These are phyloP conservation scores for Hydrolagus colliei DNA, from an alignment of 2,797 vertebrate genomes.

Conservation along the genomic window DNA sequence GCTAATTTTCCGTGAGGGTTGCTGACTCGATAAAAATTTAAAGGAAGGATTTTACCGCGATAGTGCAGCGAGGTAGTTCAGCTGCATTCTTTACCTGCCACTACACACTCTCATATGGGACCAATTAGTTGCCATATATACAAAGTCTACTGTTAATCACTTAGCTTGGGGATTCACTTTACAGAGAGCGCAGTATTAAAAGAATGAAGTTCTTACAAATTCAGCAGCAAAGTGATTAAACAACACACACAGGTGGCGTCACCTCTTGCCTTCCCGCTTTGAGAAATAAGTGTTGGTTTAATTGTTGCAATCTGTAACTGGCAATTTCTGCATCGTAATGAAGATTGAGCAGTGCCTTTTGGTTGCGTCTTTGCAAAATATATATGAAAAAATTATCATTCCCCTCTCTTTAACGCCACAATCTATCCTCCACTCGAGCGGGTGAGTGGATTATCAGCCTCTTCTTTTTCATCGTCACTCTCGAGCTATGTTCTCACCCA, in stretches of 20 bases:
- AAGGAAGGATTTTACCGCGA: not conserved
- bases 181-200: constrained; percentile 13
- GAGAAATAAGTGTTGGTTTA: constrained; percentile 29
- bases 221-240: constrained; percentile 32
- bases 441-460: no score
- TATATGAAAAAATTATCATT: no score
- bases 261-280: constrained; percentile 24
- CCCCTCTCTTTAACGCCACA: no score
- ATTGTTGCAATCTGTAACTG: constrained; percentile 29
- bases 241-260: constrained; percentile 29
- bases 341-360: not conserved
- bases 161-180: constrained; percentile 30
- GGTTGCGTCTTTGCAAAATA: no score
- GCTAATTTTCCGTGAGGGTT: constrained; percentile 8
- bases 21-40: constrained; percentile 20
- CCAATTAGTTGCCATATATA: constrained; percentile 32
- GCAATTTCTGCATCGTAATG: not conserved
- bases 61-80: constrained; percentile 9
- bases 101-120: constrained; percentile 18
- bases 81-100: constrained; percentile 31
- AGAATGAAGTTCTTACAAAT: constrained; percentile 29
- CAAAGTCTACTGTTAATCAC: constrained; percentile 29
- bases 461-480: no score
- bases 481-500: no score
- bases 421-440: no score